phyloP scores from a whole-genome alignment of 2,113 vertebrate genomes.

The Cyanistes caeruleus region DNA sequence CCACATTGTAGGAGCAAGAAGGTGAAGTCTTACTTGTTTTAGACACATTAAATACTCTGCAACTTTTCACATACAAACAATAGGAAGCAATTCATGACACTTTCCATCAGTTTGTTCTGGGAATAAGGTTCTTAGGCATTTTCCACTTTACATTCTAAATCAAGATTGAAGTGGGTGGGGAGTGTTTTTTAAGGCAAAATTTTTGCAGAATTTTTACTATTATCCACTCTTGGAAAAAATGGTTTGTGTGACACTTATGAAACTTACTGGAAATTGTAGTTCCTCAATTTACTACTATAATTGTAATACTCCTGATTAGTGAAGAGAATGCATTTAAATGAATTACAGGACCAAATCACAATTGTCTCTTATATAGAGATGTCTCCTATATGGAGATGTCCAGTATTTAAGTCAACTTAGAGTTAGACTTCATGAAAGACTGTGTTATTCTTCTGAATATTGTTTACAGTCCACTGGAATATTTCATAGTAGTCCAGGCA shows the following conservation, averaged over 20 bases:
- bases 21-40: not conserved
- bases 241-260: not conserved
- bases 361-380: not conserved
- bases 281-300: not conserved
- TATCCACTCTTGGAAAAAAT: not conserved
- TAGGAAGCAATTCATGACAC: not conserved
- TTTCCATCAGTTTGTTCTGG: not conserved
- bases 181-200: not conserved
- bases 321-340: not conserved
- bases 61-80: not conserved
- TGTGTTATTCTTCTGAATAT: not conserved
- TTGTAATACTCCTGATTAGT: not conserved
- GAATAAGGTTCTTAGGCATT: not conserved
- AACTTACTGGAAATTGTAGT: not conserved
- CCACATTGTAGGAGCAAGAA: not conserved
- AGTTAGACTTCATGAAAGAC: not conserved
- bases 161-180: not conserved
- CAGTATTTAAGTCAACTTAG: not conserved
- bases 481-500: not conserved
- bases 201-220: not conserved
- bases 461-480: not conserved
- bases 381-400: not conserved
- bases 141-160: not conserved
- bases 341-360: not conserved
- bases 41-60: not conserved